Percentiles rank a stretch among this genome's conserved stretches.
Conservation (phyloP, 2,888 invertebrate genomes). For the Coenonympha arcania region DNA sequence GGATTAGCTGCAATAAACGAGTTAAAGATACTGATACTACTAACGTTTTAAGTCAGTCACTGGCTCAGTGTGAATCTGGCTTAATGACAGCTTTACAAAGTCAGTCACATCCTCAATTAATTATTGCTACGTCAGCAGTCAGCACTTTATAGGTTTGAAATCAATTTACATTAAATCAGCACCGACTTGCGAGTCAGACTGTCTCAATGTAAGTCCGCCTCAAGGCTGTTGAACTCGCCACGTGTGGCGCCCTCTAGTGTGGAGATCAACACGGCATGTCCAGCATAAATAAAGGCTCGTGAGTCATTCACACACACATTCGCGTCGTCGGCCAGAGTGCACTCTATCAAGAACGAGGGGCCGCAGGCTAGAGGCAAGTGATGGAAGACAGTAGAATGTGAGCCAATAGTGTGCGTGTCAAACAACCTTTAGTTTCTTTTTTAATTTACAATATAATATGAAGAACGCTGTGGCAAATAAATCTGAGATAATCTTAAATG, state of each 20-base stretch:
- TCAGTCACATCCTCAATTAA: no score
- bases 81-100: not conserved
- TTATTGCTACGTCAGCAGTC: not conserved
- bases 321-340: constrained; percentile 27
- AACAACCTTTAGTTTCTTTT: no score
- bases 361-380: constrained; percentile 1
- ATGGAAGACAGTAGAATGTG: not conserved
- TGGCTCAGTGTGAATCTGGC: not conserved
- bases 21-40: no score
- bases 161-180: not conserved
- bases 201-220: not conserved
- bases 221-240: not conserved
- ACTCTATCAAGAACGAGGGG: constrained; percentile 7
- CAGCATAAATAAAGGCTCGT: constrained; percentile 27
- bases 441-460: no score
- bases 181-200: not conserved
- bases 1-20: no score
- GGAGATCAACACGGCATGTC: constrained; percentile 13
- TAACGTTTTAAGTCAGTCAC: not conserved
- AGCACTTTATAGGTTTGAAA: not conserved
- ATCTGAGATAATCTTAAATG: no score
- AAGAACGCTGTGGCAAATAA: no score
- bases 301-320: constrained; percentile 34
- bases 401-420: not conserved
- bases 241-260: constrained; percentile 29